These are phyloP conservation scores for Phyllotreta striolata DNA, from an alignment of 2,888 invertebrate genomes.

Conservation along the genomic window DNA sequence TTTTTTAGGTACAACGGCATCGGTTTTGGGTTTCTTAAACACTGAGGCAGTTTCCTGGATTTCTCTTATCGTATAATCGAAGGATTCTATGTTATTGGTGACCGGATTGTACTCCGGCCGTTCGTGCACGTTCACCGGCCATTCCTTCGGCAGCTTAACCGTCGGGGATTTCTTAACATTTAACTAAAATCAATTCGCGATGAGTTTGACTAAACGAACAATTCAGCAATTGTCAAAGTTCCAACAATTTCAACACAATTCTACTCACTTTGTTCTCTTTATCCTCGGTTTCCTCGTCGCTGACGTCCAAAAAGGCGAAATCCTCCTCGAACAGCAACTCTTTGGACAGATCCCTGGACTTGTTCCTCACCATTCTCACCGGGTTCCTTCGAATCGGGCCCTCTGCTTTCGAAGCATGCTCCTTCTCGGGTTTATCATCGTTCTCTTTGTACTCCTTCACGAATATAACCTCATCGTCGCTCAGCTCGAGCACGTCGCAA, in stretches of 20 bases:
- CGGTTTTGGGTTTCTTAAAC: slow-evolving; percentile 40
- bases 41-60: slow-evolving; percentile 34
- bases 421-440: slow-evolving; percentile 3
- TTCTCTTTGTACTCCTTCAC: slow-evolving; percentile 42
- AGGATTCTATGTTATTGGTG: slow-evolving; percentile 53
- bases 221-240: background rate
- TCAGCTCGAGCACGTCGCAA: slow-evolving; percentile 22
- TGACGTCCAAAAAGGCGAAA: slow-evolving; percentile 45
- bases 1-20: slow-evolving; percentile 32
- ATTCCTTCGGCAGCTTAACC: slow-evolving; percentile 42
- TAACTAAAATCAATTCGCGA: slow-evolving; percentile 15
- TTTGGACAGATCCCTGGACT: slow-evolving; percentile 38
- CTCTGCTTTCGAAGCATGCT: slow-evolving; percentile 1
- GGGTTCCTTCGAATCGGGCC: slow-evolving; percentile 45
- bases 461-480: slow-evolving; percentile 44
- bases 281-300: slow-evolving; percentile 41
- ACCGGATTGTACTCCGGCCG: slow-evolving; percentile 55
- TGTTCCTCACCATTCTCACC: slow-evolving; percentile 42
- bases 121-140: slow-evolving; percentile 49
- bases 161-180: slow-evolving; percentile 19
- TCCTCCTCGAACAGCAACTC: slow-evolving; percentile 47
- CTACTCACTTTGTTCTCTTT: slow-evolving; percentile 38
- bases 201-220: background rate
- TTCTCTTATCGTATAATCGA: slow-evolving; percentile 48
- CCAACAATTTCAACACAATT: background rate